Evolutionary conservation across 2,113 vertebrate genomes (phyloP).

Genomic region (Seriola dumerili): DNA sequence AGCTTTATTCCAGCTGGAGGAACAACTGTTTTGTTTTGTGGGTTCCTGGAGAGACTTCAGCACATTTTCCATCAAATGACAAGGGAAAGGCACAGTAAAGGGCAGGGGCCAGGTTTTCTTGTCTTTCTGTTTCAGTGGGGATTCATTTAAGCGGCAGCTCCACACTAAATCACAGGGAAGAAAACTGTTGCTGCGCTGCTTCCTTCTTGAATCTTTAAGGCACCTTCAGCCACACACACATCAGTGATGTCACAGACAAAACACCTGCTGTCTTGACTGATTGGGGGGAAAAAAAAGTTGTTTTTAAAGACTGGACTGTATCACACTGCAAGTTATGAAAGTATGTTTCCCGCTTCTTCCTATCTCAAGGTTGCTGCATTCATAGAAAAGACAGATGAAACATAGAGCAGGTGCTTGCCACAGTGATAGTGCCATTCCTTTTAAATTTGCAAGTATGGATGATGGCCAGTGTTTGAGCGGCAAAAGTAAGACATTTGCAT

Average conservation of each 20-base stretch:
- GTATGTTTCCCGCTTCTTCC: neutral
- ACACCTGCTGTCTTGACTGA: neutral
- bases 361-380: constrained; percentile 54
- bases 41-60: too few relatives aligned
- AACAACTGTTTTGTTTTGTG: too few relatives aligned
- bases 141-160: neutral
- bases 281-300: neutral
- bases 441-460: constrained; percentile 61
- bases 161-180: neutral
- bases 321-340: neutral
- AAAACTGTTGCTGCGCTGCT: neutral
- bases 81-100: too few relatives aligned
- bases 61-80: too few relatives aligned
- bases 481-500: constrained; percentile 55
- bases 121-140: too few relatives aligned
- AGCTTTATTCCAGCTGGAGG: too few relatives aligned
- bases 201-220: too few relatives aligned
- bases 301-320: neutral
- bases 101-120: neutral
- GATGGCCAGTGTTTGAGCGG: constrained; percentile 41
- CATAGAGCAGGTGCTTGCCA: neutral
- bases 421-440: constrained; percentile 50
- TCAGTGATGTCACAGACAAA: neutral
- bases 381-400: constrained; percentile 35
- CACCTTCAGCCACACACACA: neutral